These are phyloP conservation scores for Lasioglossum zephyrum DNA, from an alignment of 2,888 invertebrate genomes.

Conservation along the genomic window DNA sequence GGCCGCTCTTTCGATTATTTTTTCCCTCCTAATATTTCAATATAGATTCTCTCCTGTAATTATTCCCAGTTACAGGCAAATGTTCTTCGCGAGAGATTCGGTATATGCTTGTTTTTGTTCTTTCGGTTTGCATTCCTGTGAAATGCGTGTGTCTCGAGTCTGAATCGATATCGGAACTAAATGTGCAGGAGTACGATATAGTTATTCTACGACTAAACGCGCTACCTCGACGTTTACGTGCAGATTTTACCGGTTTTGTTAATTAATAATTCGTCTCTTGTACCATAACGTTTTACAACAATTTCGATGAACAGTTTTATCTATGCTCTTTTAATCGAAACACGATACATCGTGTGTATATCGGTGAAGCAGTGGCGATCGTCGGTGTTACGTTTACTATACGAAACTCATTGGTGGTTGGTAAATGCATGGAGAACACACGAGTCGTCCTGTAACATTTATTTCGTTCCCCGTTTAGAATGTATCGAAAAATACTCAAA, in stretches of 20 bases:
- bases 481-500: conserved; percentile 40
- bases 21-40: conserved; percentile 55
- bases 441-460: conserved; percentile 19
- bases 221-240: conserved; percentile 49
- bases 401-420: conserved; percentile 25
- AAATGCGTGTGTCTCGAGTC: conserved; percentile 45
- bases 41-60: conserved; percentile 44
- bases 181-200: conserved; percentile 65
- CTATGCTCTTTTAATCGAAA: conserved; percentile 67
- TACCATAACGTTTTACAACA: conserved; percentile 53
- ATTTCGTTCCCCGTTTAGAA: conserved; percentile 25
- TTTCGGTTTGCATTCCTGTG: conserved; percentile 24
- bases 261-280: conserved; percentile 49
- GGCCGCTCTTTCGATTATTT: conserved; percentile 57
- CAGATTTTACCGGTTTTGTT: conserved; percentile 42
- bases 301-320: conserved; percentile 53
- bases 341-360: conserved; percentile 65
- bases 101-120: conserved; percentile 10
- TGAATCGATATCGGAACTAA: conserved; percentile 51
- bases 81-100: conserved; percentile 29
- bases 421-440: conserved; percentile 19
- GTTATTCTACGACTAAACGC: conserved; percentile 64
- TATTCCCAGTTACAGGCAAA: conserved; percentile 29
- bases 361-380: conserved; percentile 62
- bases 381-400: conserved; percentile 32